Evolutionary conservation across 2,113 vertebrate genomes (phyloP).

Genomic region (Vulpes ferrilata): DNA sequence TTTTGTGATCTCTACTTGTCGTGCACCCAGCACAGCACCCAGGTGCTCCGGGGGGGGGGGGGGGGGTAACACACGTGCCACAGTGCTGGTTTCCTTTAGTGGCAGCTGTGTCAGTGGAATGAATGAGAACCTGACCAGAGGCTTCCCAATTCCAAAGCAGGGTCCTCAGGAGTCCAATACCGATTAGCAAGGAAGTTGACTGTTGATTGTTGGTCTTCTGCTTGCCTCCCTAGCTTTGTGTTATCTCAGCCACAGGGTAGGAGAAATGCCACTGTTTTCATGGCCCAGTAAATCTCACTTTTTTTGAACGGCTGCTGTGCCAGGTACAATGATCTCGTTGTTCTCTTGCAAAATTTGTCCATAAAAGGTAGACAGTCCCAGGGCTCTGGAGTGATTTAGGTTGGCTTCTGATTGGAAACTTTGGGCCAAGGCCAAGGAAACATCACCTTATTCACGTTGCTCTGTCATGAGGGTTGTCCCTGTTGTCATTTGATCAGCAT

Average conservation of each 20-base stretch:
- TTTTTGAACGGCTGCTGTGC: neutral
- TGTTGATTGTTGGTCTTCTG: neutral
- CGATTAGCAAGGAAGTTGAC: neutral
- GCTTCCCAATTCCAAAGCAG: neutral
- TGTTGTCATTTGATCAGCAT: neutral
- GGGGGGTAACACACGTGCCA: accelerated
- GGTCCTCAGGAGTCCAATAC: neutral
- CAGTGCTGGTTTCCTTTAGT: neutral
- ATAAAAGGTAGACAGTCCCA: neutral
- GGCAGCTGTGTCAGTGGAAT: neutral
- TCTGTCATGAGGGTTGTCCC: neutral
- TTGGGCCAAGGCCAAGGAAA: neutral
- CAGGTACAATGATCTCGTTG: neutral
- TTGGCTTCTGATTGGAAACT: neutral
- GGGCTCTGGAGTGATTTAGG: neutral
- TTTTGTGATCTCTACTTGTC: neutral
- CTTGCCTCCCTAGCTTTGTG: neutral
- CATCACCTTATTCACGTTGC: neutral
- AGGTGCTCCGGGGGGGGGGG: neutral
- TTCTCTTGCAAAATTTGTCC: neutral
- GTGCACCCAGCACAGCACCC: neutral
- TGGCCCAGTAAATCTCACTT: neutral
- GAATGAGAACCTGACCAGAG: neutral
- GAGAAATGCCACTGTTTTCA: neutral
- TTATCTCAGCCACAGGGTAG: neutral